Percentiles rank a stretch among this genome's conserved stretches.
These are phyloP conservation scores for Tachysurus fulvidraco DNA, from an alignment of 2,113 vertebrate species.

Conservation along the genomic window DNA sequence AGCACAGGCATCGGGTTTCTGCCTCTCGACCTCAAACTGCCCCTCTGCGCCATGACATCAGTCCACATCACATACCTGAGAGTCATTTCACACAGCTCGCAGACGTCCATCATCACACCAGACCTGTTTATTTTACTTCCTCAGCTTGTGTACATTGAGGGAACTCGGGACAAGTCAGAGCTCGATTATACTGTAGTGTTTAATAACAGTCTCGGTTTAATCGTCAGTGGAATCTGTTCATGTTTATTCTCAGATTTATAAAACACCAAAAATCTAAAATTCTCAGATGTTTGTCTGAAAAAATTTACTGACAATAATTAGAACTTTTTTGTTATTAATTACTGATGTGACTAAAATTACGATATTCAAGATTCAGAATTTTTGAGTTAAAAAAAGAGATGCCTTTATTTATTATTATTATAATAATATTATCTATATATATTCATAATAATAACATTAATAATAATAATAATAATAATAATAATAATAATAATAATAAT, in stretches of 20 bases:
- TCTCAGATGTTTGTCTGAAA: neutral
- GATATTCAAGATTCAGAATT: too few species aligned
- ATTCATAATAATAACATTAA: too few species aligned
- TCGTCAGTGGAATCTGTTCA: neutral
- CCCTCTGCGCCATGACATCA: constrained; percentile 15
- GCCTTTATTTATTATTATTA: too few species aligned
- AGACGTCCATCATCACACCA: neutral
- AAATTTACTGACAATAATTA: neutral
- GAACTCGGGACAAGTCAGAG: neutral
- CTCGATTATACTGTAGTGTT: too few species aligned
- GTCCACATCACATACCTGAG: neutral
- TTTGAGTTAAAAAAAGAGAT: too few species aligned
- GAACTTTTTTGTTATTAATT: too few species aligned
- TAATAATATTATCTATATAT: too few species aligned
- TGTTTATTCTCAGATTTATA: neutral
- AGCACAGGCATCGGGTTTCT: constrained; percentile 22
- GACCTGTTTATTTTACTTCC: neutral
- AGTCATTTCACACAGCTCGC: neutral
- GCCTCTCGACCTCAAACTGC: constrained; percentile 8
- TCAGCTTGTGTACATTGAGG: neutral
- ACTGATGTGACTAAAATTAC: too few species aligned
- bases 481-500: too few species aligned
- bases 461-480: too few species aligned
- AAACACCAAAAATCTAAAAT: neutral
- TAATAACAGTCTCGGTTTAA: neutral